Evolutionary conservation across 2,113 vertebrate species (phyloP), one percentile per base, ranked within the genome.

Genomic region (Neodontobutis hainanensis): DNA sequence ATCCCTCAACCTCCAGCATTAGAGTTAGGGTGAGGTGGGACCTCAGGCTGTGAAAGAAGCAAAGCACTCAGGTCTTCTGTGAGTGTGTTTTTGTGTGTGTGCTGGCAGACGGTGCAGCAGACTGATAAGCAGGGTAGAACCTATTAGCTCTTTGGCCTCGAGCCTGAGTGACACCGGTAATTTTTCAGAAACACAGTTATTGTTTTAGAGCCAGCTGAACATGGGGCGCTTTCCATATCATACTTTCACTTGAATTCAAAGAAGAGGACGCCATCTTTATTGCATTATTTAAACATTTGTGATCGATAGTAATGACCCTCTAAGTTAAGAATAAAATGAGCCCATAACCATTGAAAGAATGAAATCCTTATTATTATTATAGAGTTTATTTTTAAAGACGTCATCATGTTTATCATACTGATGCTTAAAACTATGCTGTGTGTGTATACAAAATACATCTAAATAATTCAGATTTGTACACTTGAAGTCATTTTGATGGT

Each of bases 111-210:
- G 61, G 67, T 84, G 66, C 64, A 62, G 42, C 49, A 14, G 63
- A 55, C 70, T 65, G 70, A 78, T 75, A 81, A 79, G 68, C 45
- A 67, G 61, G 65, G 65, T 63, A 47, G 64, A 73, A 68, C 57
- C 61, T 78, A 69, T 78, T 78, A 78, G 68, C 57, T 58, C 46
- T 73, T 67, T 77, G 72, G 75, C 78, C 56, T 72, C 52, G 49
- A 77, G 76, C 78, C 61, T 73, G 62, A 73, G 66, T 80, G 70
- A 64, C 61, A 77, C 63, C 11, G 40, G 64, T 61, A 52, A 64
- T 74, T 77, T 76, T 57, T 68, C 59, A 66, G 57, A 74, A 66
- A 49, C 47, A 51, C 14, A 52, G 57, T 70, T 36, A 64, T 68
- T 78, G 47, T 73, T 65, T 73, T 27, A 49, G 56, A 50, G 52